Evolutionary conservation across 2,113 vertebrate species (phyloP), one percentile per base, ranked within the genome.

Genomic region (Oncorhynchus nerka): DNA sequence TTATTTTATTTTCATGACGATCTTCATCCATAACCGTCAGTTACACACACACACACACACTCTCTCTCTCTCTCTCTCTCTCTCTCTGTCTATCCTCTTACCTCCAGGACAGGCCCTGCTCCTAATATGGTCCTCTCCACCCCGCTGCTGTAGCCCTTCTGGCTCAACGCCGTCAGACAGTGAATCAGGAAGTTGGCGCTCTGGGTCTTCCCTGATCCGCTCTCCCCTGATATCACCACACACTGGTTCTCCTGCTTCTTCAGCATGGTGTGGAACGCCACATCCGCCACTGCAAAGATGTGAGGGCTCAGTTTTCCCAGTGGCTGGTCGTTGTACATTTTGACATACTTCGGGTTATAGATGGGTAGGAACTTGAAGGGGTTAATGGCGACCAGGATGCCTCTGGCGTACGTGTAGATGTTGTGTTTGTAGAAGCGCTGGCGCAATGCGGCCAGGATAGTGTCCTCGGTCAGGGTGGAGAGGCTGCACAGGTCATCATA

Each of bases 171-270:
- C 0, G 97, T 99, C 83, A 99, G 93, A 86, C 97, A 98, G 91
- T 99, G 97, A 89, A 99, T 95, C 74, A 99, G 91, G 83, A 96
- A 99, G 87, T 96, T 97, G 92, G 96, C 95, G 92, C 96, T 99
- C 77, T 98, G 96, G 0, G 97, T 98, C 83, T 99, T 99, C 32
- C 97, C 97, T 0, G 97, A 97, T 26, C 97, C 97, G 0, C 96
- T 99, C 88, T 97, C 95, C 0, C 97, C 97, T 0, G 96, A 97
- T 83, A 98, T 94, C 68, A 99, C 95, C 0, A 99, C 94, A 79
- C 97, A 98, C 90, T 99, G 97, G 88, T 97, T 95, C 1, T 88
- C 74, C 0, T 83, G 94, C 74, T 95, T 93, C 78, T 83, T 94
- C 66, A 97, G 93, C 97, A 99, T 98, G 20, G 96, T 83, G 0